Conservation (phyloP, 2,113 vertebrate genomes). For the Gymnarchus niloticus region DNA sequence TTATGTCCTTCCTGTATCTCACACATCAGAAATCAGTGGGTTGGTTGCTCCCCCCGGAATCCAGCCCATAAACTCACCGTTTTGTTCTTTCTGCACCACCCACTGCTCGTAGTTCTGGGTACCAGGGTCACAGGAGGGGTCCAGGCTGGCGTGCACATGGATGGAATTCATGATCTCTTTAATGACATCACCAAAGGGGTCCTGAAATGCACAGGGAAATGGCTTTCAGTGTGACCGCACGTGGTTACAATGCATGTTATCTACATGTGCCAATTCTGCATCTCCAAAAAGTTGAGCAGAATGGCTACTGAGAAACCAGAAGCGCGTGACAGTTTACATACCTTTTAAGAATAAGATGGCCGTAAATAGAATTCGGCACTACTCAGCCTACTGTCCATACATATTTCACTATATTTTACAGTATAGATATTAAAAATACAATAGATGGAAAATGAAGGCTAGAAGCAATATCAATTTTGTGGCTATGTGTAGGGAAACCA, state of each 20-base stretch:
- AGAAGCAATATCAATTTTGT: not conserved
- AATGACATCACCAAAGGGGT: slow-evolving; percentile 84
- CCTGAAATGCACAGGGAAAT: slow-evolving; percentile 61
- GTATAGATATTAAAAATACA: not conserved
- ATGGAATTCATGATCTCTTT: slow-evolving; percentile 80
- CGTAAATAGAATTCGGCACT: not conserved
- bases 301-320: not conserved
- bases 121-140: slow-evolving; percentile 73
- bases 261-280: not conserved
- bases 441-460: not conserved
- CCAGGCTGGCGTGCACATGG: slow-evolving; percentile 68
- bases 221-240: not conserved
- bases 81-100: slow-evolving; percentile 76
- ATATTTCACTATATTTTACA: not conserved
- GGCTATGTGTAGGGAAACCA: not conserved
- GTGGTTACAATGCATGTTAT: not conserved
- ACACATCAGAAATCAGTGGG: not conserved
- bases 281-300: not conserved
- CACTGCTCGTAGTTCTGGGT: slow-evolving; percentile 89
- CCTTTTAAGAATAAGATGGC: not conserved
- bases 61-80: slow-evolving; percentile 64
- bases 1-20: not conserved
- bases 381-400: not conserved
- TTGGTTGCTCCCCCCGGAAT: too few relatives aligned
- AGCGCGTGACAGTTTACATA: not conserved